Conservation (phyloP, 2,797 vertebrate genomes). For the Vipera ursinii region DNA sequence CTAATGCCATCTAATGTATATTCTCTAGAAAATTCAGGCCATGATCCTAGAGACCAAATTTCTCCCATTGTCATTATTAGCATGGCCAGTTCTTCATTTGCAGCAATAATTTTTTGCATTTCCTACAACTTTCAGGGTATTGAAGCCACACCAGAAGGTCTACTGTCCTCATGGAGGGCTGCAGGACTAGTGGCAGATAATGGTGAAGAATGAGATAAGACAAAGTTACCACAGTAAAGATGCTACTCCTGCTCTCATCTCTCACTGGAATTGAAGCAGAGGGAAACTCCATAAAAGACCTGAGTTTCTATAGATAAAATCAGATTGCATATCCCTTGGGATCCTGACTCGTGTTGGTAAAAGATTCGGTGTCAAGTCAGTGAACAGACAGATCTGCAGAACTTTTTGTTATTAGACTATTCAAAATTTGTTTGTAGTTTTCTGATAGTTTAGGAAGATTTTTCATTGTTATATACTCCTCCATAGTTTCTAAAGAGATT, state of each 20-base stretch:
- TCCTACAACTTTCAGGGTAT: background rate
- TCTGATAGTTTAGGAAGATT: background rate
- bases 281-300: background rate
- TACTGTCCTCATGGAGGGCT: background rate
- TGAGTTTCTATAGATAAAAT: background rate
- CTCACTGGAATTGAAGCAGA: background rate
- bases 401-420: background rate
- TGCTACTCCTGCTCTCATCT: background rate
- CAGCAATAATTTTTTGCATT: background rate
- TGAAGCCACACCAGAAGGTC: background rate
- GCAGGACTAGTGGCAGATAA: background rate
- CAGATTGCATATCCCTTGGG: background rate
- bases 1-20: background rate
- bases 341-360: background rate
- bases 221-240: background rate
- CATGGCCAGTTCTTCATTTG: background rate
- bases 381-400: background rate
- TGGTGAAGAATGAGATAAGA: background rate
- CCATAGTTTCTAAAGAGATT: background rate
- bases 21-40: background rate
- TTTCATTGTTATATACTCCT: background rate
- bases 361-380: background rate
- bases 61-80: background rate
- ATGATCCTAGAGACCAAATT: background rate
- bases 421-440: background rate